Evolutionary conservation across 2,888 invertebrate genomes (phyloP).

Genomic region (Drosophila lacicola): DNA sequence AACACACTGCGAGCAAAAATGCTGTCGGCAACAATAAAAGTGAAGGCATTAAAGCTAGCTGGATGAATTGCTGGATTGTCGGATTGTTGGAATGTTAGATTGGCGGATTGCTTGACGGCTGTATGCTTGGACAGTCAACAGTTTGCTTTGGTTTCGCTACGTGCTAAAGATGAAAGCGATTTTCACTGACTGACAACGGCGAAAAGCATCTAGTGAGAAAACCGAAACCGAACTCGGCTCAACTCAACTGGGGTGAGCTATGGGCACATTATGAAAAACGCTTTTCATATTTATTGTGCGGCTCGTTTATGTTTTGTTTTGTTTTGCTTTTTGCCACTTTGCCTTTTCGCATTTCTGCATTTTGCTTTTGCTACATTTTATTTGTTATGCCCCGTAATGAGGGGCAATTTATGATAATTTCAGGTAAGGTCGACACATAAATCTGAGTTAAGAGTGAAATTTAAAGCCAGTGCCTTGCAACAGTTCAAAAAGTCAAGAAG

Average conservation of each 20-base stretch:
- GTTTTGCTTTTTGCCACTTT: constrained; percentile 11
- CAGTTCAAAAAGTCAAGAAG: constrained; percentile 49
- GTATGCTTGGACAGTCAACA: constrained; percentile 25
- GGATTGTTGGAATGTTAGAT: constrained; percentile 17
- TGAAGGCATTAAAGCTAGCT: constrained; percentile 56
- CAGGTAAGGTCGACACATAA: constrained; percentile 69
- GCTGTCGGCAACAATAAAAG: constrained; percentile 67
- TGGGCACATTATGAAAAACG: constrained; percentile 47
- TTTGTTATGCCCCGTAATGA: constrained; percentile 64
- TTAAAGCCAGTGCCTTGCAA: constrained; percentile 53
- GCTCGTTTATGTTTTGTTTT: constrained; percentile 52
- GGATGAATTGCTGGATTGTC: constrained; percentile 18
- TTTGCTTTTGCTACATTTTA: constrained; percentile 38
- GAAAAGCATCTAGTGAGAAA: constrained; percentile 22
- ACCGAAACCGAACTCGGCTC: constrained; percentile 30
- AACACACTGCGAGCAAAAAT: constrained; percentile 33
- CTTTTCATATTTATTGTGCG: constrained; percentile 75
- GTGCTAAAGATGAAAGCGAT: constrained; percentile 60
- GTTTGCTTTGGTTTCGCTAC: constrained; percentile 42
- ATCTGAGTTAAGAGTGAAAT: constrained; percentile 74
- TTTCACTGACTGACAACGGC: constrained; percentile 41
- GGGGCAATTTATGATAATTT: constrained; percentile 78
- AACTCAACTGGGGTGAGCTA: constrained; percentile 20
- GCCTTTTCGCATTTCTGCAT: constrained; percentile 9
- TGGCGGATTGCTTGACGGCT: constrained; percentile 7